These are phyloP conservation scores for Kryptopterus vitreolus DNA, from an alignment of 2,797 vertebrate genomes.

Conservation along the genomic window DNA sequence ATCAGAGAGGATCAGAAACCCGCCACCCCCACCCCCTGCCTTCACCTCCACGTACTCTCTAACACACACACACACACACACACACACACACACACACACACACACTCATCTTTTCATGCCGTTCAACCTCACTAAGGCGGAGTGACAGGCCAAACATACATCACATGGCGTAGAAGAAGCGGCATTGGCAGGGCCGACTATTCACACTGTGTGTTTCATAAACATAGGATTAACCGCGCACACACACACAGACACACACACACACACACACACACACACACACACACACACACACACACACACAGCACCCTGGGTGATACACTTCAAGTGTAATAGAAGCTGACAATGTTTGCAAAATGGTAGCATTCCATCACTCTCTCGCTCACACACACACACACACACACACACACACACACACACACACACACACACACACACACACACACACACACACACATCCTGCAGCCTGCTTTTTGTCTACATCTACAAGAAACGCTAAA, in stretches of 20 bases:
- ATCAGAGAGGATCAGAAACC: slow-evolving; percentile 21
- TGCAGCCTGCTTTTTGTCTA: background rate
- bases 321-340: slow-evolving; percentile 45
- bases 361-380: slow-evolving; percentile 45
- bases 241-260: slow-evolving; percentile 22
- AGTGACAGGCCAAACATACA: slow-evolving; percentile 52
- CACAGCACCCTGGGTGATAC: slow-evolving; percentile 44
- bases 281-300: slow-evolving; percentile 32
- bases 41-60: background rate
- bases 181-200: slow-evolving; percentile 31
- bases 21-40: background rate
- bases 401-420: background rate
- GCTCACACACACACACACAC: slow-evolving; percentile 12
- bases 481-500: background rate
- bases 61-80: background rate
- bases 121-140: slow-evolving; percentile 31
- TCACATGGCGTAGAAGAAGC: slow-evolving; percentile 40
- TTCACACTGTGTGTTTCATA: slow-evolving; percentile 58
- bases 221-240: slow-evolving; percentile 55
- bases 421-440: slow-evolving; percentile 8
- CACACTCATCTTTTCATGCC: slow-evolving; percentile 21
- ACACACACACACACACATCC: background rate
- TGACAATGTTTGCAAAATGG: slow-evolving; percentile 54
- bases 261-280: slow-evolving; percentile 27
- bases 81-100: background rate